Evolutionary conservation across 2,797 vertebrate genomes (phyloP).

Genomic region (Anguilla anguilla): DNA sequence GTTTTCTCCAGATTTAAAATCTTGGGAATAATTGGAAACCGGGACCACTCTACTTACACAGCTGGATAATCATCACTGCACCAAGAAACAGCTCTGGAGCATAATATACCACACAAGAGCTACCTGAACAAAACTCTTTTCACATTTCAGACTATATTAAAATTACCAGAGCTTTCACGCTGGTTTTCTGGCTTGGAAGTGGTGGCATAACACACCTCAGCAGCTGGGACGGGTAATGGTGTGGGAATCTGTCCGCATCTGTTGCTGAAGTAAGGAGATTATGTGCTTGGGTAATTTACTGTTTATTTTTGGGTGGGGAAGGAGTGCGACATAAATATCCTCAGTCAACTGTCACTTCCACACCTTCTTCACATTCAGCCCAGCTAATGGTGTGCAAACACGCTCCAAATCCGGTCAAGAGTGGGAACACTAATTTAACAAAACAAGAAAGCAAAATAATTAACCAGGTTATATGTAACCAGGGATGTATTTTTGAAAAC

Average conservation of each 20-base stretch:
- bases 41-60: not conserved
- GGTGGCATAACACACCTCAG: not conserved
- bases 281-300: not conserved
- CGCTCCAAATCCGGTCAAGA: not conserved
- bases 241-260: not conserved
- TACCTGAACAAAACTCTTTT: not conserved
- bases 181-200: not conserved
- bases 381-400: not conserved
- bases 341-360: not conserved
- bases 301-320: not conserved
- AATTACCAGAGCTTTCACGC: not conserved
- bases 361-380: not conserved
- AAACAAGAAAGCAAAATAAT: too few species aligned
- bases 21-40: not conserved
- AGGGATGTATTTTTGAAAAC: too few species aligned
- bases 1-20: not conserved
- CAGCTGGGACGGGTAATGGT: not conserved
- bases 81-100: not conserved
- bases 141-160: not conserved
- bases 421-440: not conserved
- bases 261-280: not conserved
- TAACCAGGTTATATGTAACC: too few species aligned
- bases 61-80: not conserved
- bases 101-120: not conserved
- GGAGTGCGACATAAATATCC: not conserved